These are phyloP conservation scores for Palaemon carinicauda DNA, from an alignment of 1,140 invertebrate genomes.

Conservation along the genomic window DNA sequence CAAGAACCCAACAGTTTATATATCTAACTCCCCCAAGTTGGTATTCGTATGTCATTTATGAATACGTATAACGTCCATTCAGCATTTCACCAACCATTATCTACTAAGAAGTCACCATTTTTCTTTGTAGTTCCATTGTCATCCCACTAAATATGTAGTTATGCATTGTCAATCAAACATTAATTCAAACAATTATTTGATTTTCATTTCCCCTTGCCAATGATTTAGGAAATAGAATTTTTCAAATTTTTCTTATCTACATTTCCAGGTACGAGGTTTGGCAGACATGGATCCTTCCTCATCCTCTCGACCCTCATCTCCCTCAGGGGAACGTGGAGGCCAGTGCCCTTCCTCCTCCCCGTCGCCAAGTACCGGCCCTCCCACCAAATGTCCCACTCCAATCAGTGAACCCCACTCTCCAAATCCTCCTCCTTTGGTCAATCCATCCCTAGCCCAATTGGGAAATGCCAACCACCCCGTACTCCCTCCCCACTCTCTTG, in stretches of 20 bases:
- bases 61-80: too few species aligned
- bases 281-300: constrained; percentile 51
- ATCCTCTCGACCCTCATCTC: constrained; percentile 57
- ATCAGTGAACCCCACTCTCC: constrained; percentile 56
- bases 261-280: constrained; percentile 58
- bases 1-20: too few species aligned
- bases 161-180: too few species aligned
- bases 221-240: background rate
- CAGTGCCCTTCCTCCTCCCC: constrained; percentile 53
- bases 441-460: constrained; percentile 25
- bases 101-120: too few species aligned
- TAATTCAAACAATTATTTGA: background rate
- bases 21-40: too few species aligned
- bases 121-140: too few species aligned
- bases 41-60: too few species aligned
- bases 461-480: constrained; percentile 26
- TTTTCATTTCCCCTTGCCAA: background rate
- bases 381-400: constrained; percentile 58
- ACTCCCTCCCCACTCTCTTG: constrained; percentile 4
- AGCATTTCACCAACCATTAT: too few species aligned
- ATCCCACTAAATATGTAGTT: too few species aligned
- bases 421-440: constrained; percentile 50
- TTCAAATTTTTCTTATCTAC: background rate
- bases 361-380: constrained; percentile 54
- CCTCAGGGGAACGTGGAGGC: constrained; percentile 40